Evolutionary conservation across 2,113 vertebrate species (phyloP).

Genomic region (Myxocyprinus asiaticus): DNA sequence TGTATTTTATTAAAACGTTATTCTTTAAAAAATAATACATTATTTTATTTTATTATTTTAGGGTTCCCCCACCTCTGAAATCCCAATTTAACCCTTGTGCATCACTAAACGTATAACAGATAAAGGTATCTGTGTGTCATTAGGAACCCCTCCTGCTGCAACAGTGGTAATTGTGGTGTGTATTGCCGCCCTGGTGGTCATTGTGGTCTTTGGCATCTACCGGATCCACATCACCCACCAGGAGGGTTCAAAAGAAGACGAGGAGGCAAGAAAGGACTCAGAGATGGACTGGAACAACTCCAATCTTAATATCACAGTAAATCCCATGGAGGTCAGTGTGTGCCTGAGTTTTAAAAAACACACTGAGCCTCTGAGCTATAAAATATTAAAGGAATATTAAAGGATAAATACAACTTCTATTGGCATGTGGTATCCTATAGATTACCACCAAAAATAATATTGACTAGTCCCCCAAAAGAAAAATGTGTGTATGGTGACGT

Average conservation of each 20-base stretch:
- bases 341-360: background rate
- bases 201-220: slow-evolving; percentile 80
- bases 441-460: too few relatives aligned
- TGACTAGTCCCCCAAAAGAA: too few relatives aligned
- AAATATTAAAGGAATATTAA: too few relatives aligned
- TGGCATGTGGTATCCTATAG: too few relatives aligned
- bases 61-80: too few relatives aligned
- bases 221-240: slow-evolving; percentile 74
- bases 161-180: slow-evolving; percentile 78
- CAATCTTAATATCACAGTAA: slow-evolving; percentile 84
- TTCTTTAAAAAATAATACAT: too few relatives aligned
- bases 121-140: background rate
- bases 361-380: background rate
- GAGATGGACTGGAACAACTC: slow-evolving; percentile 89
- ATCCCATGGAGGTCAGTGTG: slow-evolving; percentile 85
- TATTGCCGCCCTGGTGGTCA: slow-evolving; percentile 77
- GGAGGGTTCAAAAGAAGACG: slow-evolving; percentile 64
- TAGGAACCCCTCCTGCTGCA: slow-evolving; percentile 80
- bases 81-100: too few relatives aligned
- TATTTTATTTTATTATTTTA: too few relatives aligned
- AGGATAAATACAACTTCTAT: too few relatives aligned
- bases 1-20: too few relatives aligned
- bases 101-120: background rate
- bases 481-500: too few relatives aligned
- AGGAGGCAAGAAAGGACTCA: slow-evolving; percentile 71